phyloP scores from a whole-genome alignment of 1,140 invertebrate species.

The Gonioctena quinquepunctata region DNA sequence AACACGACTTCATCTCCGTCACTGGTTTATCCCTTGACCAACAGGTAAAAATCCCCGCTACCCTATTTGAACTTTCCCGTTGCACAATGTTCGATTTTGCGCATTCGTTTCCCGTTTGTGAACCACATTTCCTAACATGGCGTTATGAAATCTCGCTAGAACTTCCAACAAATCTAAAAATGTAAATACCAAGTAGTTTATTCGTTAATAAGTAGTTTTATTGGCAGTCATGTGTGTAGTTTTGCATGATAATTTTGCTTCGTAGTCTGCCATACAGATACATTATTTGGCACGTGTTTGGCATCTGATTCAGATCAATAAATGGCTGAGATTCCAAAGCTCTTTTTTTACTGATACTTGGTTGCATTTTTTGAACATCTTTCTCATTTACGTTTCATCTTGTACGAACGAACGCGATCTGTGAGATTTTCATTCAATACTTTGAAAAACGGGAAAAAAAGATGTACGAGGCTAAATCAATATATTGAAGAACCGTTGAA shows the following conservation, averaged over 20 bases:
- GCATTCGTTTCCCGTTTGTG: background rate
- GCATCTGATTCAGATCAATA: background rate
- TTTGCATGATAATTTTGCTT: background rate
- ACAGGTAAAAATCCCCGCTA: background rate
- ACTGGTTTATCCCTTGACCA: background rate
- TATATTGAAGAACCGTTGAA: too few relatives aligned
- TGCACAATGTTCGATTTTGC: background rate
- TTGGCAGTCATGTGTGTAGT: background rate
- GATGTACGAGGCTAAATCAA: background rate
- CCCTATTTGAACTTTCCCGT: background rate
- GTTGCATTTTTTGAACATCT: too few relatives aligned
- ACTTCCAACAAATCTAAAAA: background rate
- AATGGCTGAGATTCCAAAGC: background rate
- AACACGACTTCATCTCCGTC: background rate
- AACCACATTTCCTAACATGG: slow-evolving; percentile 4
- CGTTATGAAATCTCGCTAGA: slow-evolving; percentile 5
- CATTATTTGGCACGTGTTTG: slow-evolving; percentile 1
- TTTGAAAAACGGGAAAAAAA: background rate
- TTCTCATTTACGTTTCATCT: too few relatives aligned
- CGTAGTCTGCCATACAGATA: background rate
- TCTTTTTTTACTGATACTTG: too few relatives aligned
- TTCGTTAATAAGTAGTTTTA: background rate
- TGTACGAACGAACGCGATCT: background rate
- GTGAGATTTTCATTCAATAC: background rate
- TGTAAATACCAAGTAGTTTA: background rate